Evolutionary conservation across 1,140 invertebrate genomes (phyloP).

Genomic region (Thalassaphorura encarpata): DNA sequence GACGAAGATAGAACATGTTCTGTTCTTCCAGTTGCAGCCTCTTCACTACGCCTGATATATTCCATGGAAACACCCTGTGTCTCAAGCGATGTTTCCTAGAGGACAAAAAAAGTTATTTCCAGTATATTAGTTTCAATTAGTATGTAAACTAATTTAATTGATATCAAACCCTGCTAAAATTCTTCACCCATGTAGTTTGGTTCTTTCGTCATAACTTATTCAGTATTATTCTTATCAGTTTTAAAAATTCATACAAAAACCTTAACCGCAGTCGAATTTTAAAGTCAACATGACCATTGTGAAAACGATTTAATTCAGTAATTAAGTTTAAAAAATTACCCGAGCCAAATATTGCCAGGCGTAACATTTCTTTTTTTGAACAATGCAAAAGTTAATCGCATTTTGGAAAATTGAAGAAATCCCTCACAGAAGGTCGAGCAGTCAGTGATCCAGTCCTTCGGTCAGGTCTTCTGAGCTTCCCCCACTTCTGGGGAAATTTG

Average conservation of each 20-base stretch:
- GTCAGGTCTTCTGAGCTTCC: no score
- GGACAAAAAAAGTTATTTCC: background rate
- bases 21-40: conserved; percentile 22
- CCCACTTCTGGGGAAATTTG: no score
- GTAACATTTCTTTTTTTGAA: conserved; percentile 10
- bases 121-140: background rate
- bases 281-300: no score
- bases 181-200: no score
- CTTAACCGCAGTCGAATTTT: no score
- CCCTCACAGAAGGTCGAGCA: no score
- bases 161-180: no score
- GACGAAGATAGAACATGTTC: conserved; percentile 29
- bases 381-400: conserved; percentile 11
- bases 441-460: no score
- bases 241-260: no score
- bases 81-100: conserved; percentile 18
- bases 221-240: no score
- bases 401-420: conserved; percentile 1
- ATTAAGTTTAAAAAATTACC: conserved; percentile 7
- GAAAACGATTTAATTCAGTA: background rate
- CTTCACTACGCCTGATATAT: background rate
- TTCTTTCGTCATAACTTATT: no score
- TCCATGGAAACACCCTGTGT: conserved; percentile 4
- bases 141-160: no score
- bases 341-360: conserved; percentile 9